Evolutionary conservation across 2,797 vertebrate species (phyloP), one percentile per base, ranked within the genome.

Genomic region (Syngnathus rostellatus): DNA sequence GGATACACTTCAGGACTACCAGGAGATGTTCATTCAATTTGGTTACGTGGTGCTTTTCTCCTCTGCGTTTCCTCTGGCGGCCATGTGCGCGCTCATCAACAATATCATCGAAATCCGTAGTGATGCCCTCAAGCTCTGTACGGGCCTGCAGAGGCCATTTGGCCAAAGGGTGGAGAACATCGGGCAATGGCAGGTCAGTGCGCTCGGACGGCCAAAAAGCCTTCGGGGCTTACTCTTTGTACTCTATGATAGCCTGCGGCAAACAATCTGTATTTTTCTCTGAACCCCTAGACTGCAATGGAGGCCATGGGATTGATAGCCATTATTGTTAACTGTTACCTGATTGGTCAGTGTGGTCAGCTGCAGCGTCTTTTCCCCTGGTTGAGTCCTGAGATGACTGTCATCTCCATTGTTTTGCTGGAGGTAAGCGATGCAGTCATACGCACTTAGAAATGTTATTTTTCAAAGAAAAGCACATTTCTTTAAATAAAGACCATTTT

Each of bases 1-100:
- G 96, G 95, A 95, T 86, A 97, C 96, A 0, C 94, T 97, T 73
- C 94, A 95, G 83, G 96, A 97, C 88, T 97, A 96, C 84, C 95
- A 97, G 86, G 96, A 98, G 86, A 97, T 98, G 96, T 95, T 98
- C 72, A 93, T 98, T 77, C 95, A 98, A 91, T 98, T 98, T 0
- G 96, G 96, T 51, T 98, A 98, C 0, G 94, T 98, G 68, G 95
- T 97, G 66, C 95, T 98, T 45, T 98, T 98, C 89, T 98, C 95
- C 9, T 95, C 95, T 0, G 95, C 96, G 61, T 98, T 98, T 76
- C 96, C 96, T 0, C 79, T 98, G 81, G 96, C 96, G 0, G 95
- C 95, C 60, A 92, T 94, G 86, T 98, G 96, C 0, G 95, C 95
- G 25, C 93, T 98, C 50, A 87, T 97, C 85, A 98, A 98, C 90